Percentiles rank a stretch among this genome's conserved stretches.
Conservation (phyloP, 2,113 vertebrate genomes). For the Morone saxatilis region DNA sequence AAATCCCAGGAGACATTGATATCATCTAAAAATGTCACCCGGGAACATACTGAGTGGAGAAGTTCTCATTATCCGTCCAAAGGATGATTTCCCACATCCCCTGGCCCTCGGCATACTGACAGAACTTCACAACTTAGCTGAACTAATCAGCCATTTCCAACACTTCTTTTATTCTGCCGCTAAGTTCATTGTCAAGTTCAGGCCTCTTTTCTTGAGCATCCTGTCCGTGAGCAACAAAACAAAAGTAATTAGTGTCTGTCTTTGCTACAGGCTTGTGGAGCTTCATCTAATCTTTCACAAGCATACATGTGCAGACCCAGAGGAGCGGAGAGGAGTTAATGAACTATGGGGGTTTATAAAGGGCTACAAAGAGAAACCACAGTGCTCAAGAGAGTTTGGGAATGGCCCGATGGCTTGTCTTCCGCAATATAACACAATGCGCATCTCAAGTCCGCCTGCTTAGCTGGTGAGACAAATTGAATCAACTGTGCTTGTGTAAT, state of each 20-base stretch:
- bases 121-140: conserved; percentile 48
- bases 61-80: conserved; percentile 50
- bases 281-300: conserved; percentile 59
- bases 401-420: conserved; percentile 57
- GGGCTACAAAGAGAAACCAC: conserved; percentile 47
- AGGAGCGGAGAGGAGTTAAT: conserved; percentile 55
- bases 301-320: conserved; percentile 43
- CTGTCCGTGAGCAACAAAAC: conserved; percentile 61
- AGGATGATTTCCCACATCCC: conserved; percentile 30
- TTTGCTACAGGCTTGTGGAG: conserved; percentile 44
- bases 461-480: conserved; percentile 68
- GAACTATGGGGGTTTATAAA: conserved; percentile 58
- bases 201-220: conserved; percentile 34
- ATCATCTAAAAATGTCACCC: conserved; percentile 29
- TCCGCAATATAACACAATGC: conserved; percentile 27
- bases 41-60: neutral
- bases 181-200: conserved; percentile 48
- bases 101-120: conserved; percentile 39
- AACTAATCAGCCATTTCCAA: conserved; percentile 60
- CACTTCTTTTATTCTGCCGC: conserved; percentile 26
- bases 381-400: conserved; percentile 33
- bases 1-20: conserved; percentile 31
- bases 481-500: conserved; percentile 58
- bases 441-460: conserved; percentile 51
- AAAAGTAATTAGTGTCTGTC: conserved; percentile 72